phyloP scores from a whole-genome alignment of 1,140 invertebrate genomes.

The Dryas iulia region DNA sequence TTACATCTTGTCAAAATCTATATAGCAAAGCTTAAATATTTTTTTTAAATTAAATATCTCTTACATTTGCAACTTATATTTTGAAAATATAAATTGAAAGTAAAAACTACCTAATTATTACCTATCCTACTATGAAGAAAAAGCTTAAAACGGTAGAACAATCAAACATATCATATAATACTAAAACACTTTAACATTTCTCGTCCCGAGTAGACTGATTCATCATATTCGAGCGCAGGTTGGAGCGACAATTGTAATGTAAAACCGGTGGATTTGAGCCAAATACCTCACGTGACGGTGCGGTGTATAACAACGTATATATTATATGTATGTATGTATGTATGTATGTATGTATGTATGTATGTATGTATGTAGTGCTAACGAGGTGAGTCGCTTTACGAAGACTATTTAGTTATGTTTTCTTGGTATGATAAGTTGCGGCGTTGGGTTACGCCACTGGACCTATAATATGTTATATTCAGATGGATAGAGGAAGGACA shows the following conservation, averaged over 20 bases:
- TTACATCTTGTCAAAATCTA: too few species aligned
- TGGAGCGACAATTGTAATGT: conserved; percentile 68
- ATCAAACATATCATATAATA: not conserved
- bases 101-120: too few species aligned
- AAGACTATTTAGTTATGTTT: not conserved
- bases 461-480: too few species aligned
- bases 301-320: not conserved
- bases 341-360: not conserved
- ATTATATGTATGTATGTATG: not conserved
- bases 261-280: conserved; percentile 49
- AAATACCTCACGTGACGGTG: conserved; percentile 30
- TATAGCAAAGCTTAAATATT: too few species aligned
- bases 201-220: conserved; percentile 52
- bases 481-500: too few species aligned
- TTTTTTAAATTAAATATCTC: too few species aligned
- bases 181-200: conserved; percentile 17
- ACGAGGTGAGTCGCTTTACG: not conserved
- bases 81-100: too few species aligned
- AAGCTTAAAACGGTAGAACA: not conserved
- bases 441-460: too few species aligned
- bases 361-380: not conserved
- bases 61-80: too few species aligned
- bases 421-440: too few species aligned
- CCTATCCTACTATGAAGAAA: too few species aligned
- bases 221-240: conserved; percentile 66